Evolutionary conservation across 2,113 vertebrate species (phyloP).

Genomic region (Anser cygnoides): DNA sequence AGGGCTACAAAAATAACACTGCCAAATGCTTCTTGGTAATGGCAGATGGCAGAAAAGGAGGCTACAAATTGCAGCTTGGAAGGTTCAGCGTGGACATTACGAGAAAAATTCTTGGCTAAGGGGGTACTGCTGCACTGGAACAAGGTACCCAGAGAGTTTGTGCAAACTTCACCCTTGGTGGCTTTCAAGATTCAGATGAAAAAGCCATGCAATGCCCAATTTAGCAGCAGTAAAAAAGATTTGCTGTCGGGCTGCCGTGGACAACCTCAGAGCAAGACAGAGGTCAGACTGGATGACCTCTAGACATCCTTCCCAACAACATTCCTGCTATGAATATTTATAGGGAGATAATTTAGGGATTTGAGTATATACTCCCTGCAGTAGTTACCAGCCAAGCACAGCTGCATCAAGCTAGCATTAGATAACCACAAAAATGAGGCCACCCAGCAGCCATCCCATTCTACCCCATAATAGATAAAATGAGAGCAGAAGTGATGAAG

Average conservation of each 20-base stretch:
- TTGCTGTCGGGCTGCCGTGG: not conserved
- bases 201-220: accelerated
- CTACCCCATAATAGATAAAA: not conserved
- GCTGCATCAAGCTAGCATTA: not conserved
- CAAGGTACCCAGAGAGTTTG: not conserved
- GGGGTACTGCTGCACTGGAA: not conserved
- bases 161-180: not conserved
- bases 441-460: not conserved
- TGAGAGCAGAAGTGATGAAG: not conserved
- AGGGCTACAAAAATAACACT: not conserved
- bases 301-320: not conserved
- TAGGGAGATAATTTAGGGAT: not conserved
- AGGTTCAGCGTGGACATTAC: not conserved
- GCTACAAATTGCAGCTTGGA: not conserved
- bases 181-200: not conserved
- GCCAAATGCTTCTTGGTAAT: not conserved
- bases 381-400: not conserved
- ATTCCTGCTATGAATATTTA: not conserved
- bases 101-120: not conserved
- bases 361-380: not conserved
- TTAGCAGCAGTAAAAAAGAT: not conserved
- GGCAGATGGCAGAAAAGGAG: not conserved
- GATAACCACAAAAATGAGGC: not conserved
- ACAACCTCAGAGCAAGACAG: not conserved
- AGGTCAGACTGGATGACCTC: not conserved